A percentile compares a stretch with the other conserved stretches of the same genome.
These are phyloP conservation scores for Hydrotaea diabolus DNA, from an alignment of 2,888 invertebrate genomes.

Conservation along the genomic window DNA sequence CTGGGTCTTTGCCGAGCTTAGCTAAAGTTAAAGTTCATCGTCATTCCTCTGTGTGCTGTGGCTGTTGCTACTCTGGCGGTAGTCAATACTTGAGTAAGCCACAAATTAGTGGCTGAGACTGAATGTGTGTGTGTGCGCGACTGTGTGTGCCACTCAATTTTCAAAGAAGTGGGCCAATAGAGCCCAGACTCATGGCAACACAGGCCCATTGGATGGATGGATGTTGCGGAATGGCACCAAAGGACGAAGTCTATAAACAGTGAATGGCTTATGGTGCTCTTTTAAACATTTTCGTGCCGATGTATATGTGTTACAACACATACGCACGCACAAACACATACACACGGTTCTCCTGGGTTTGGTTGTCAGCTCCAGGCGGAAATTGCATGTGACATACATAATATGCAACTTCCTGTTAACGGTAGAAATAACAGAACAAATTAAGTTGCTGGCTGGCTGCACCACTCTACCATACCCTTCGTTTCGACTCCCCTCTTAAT, in stretches of 20 bases:
- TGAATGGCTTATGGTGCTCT: conserved; percentile 20
- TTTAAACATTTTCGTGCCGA: neutral
- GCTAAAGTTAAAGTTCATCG: conserved; percentile 31
- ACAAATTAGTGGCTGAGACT: conserved; percentile 49
- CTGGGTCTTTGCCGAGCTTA: conserved; percentile 5
- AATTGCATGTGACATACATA: conserved; percentile 52
- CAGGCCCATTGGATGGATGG: neutral
- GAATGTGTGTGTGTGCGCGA: neutral
- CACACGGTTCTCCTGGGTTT: conserved; percentile 25
- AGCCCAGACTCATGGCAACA: neutral
- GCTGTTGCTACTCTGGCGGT: neutral
- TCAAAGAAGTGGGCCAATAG: conserved; percentile 16
- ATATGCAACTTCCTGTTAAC: conserved; percentile 63
- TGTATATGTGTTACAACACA: neutral
- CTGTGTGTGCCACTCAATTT: neutral
- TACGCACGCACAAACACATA: neutral
- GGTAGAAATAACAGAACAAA: conserved; percentile 57
- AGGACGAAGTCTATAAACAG: neutral
- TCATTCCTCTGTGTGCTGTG: neutral
- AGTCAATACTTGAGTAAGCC: conserved; percentile 46
- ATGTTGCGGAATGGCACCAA: neutral
- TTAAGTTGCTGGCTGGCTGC: conserved; percentile 43
- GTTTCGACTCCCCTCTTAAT: conserved; percentile 29
- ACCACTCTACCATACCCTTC: conserved; percentile 27
- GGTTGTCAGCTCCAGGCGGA: conserved; percentile 46